Percentiles rank a stretch among this genome's conserved stretches.
phyloP scores from a whole-genome alignment of 2,113 vertebrate species.

The Tyrannus savana region DNA sequence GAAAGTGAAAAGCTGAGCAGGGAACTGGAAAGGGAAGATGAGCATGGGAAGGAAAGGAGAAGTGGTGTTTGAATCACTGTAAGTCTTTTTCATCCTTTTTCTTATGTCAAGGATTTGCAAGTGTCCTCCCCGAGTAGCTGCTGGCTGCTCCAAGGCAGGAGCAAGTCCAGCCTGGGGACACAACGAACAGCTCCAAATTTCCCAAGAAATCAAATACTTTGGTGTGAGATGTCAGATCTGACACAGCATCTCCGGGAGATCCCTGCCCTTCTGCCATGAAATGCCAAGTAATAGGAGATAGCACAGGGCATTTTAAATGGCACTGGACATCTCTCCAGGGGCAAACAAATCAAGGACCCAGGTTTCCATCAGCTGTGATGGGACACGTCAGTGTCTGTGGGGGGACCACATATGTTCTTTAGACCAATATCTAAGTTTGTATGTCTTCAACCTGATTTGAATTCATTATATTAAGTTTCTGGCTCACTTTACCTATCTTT shows the following conservation, averaged over 20 bases:
- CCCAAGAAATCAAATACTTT: neutral
- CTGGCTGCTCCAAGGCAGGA: neutral
- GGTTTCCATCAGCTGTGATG: neutral
- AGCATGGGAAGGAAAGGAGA: neutral
- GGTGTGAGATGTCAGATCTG: neutral
- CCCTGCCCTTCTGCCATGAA: neutral
- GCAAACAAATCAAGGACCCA: neutral
- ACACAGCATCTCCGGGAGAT: neutral
- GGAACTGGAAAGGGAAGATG: neutral
- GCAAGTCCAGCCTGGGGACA: neutral
- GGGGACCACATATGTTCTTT: neutral
- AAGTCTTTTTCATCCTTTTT: neutral
- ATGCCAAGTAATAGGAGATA: neutral
- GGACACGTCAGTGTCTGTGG: too few relatives aligned
- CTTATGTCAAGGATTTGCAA: neutral
- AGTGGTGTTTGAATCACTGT: neutral
- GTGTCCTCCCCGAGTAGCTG: neutral
- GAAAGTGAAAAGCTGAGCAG: neutral
- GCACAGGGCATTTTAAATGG: neutral
- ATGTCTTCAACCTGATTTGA: neutral
- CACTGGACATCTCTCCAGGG: neutral
- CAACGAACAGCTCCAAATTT: neutral
- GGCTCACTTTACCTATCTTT: neutral
- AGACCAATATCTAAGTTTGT: neutral
- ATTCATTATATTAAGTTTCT: neutral